Evolutionary conservation across 1,140 invertebrate species (phyloP).

Genomic region (Ephestia elutella): DNA sequence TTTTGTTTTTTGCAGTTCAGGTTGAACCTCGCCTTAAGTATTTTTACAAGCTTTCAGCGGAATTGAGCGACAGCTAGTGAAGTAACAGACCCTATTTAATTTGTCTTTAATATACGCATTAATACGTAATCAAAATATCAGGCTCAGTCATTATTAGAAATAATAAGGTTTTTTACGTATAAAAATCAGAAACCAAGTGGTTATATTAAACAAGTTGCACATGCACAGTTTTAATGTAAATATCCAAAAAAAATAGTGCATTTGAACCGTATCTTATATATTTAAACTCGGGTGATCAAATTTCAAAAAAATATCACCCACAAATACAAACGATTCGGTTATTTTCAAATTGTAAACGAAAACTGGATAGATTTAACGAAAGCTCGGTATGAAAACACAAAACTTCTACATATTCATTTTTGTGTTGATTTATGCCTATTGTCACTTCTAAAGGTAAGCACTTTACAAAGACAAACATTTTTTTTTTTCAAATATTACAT

Average conservation of each 20-base stretch:
- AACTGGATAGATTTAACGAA: neutral
- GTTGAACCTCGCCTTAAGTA: no score
- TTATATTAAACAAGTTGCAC: neutral
- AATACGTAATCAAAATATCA: no score
- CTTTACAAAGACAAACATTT: no score
- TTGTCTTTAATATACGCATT: no score
- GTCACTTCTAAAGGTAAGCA: neutral
- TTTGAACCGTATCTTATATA: neutral
- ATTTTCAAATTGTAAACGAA: neutral
- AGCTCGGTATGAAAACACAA: slow-evolving; percentile 1
- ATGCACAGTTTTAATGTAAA: neutral
- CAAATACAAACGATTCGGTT: neutral
- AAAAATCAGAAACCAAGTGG: no score
- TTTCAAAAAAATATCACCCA: neutral
- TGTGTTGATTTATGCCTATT: neutral
- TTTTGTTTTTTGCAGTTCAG: no score
- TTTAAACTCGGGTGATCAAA: neutral
- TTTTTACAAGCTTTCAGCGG: no score
- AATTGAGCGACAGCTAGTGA: no score
- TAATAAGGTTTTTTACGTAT: no score
- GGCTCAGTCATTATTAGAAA: no score
- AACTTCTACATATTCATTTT: slow-evolving; percentile 12
- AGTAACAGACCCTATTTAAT: no score
- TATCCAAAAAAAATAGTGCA: neutral
- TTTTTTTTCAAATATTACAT: no score